Base-by-base conservation (phyloP, 2,797 vertebrate species). In the Hypotaenidia okinawae region DNA sequence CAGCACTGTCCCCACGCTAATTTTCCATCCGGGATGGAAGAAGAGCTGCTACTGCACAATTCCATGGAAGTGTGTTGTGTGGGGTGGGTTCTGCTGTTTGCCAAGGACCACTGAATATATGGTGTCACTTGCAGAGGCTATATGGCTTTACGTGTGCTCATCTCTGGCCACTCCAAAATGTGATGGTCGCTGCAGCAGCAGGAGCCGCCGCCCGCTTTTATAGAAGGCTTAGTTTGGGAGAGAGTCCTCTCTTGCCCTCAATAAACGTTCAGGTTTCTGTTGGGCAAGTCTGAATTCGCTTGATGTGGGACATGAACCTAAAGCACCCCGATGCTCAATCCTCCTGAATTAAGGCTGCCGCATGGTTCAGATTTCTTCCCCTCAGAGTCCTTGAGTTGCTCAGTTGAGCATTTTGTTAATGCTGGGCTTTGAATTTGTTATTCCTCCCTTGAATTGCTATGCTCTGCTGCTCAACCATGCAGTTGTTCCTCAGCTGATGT, bases 351-450 rank as follows among this genome's bases (percentile, higher is more conserved):
- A 58, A 86, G 49, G 49, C 54, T 86, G 33, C 58, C 58, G 39
- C 45, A 43, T 1, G 4, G 79, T 64, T 83, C 75, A 73, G 73
- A 66, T 82, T 84, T 67, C 69, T 85, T 69, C 74, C 86, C 59
- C 58, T 86, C 0, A 0, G 54, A 75, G 79, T 80, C 75, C 73
- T 89, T 83, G 62, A 62, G 66, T 32, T 88, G 47, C 41, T 96
- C 61, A 87, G 47, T 52, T 75, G 66, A 94, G 59, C 2, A 0
- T 5, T 72, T 72, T 87, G 62, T 83, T 95, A 93, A 72, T 80
- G 66, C 76, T 64, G 64, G 64, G 32, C 58, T 92, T 94, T 75
- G 79, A 64, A 83, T 94, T 93, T 84, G 76, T 62, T 92, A 5
- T 92, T 86, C 51, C 43, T 84, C 69, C 64, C 39, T 45, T 74